Conservation (phyloP, 2,797 vertebrate genomes). For the Alectoris magna region DNA sequence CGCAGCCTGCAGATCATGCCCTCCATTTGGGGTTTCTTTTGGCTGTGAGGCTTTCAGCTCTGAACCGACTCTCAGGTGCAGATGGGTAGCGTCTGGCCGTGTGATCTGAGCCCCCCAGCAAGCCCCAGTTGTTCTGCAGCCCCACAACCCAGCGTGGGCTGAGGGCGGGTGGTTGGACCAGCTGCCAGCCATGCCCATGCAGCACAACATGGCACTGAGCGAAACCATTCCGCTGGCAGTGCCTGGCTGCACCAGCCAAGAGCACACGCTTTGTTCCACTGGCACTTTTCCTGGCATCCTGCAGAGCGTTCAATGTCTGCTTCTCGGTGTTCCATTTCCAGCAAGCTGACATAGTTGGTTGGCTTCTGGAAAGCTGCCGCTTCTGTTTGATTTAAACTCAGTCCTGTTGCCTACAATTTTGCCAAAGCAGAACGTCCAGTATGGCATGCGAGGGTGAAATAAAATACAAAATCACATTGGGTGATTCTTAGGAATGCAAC, state of each 20-base stretch:
- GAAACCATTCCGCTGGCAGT: not conserved
- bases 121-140: not conserved
- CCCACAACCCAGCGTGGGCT: not conserved
- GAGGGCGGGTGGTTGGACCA: accelerated
- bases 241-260: not conserved
- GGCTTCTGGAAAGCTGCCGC: not conserved
- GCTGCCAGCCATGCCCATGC: not conserved
- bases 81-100: accelerated
- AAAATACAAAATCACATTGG: not conserved
- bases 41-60: not conserved
- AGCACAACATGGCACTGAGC: not conserved
- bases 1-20: too few species aligned
- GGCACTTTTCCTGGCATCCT: slow-evolving; percentile 7
- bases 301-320: not conserved
- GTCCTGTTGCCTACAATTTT: not conserved
- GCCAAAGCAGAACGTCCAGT: not conserved
- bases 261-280: not conserved
- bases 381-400: not conserved
- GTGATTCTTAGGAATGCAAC: not conserved
- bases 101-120: not conserved
- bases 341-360: not conserved
- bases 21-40: not conserved
- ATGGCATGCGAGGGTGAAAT: not conserved
- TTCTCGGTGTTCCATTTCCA: not conserved
- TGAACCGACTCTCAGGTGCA: too few species aligned